Base-by-base conservation (phyloP, 2,797 vertebrate species). In the Pipistrellus nathusii region DNA sequence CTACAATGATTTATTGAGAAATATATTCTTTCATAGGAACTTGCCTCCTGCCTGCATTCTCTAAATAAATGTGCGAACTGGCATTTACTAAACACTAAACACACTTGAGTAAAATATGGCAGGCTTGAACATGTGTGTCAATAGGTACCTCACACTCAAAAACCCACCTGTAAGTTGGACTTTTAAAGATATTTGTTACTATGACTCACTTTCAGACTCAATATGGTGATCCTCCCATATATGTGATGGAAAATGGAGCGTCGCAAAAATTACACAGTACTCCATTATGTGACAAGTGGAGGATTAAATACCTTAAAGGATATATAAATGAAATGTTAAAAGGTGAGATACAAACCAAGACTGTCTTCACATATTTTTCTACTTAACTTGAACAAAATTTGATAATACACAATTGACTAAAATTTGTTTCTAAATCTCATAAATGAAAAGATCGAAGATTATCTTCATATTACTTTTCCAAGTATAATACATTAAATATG, bases 301-400 rank as follows among this genome's bases (percentile, higher is more conserved):
- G 99, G 97, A 99, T 99, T 96, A 98, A 98, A 57, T 99, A 99
- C 95, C 98, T 98, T 85, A 99, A 98, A 97, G 99, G 99, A 95
- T 99, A 99, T 96, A 99, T 99, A 97, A 99, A 99, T 18, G 99
- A 99, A 97, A 99, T 99, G 98, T 98, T 99, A 71, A 99, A 99
- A 99, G 99, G 99, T 99, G 85, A 98, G 97, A 57, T 15, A 53
- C 7, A 44, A 75, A 76, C 93, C 15, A 76, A 89, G 8, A 55
- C 6, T 38, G 13, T 64, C 6, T 81, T 85, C 64, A 81, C 21
- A 7, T 12, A 46, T 59, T 55, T 59, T 81, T 48, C 73, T 72
- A 25, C 48, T 88, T 72, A 91, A 51, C 41, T 59, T 73, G 64
- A 62, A 77, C 64, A 83, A 89, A 90, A 82, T 73, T 13, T 75